Percentiles rank a stretch among this genome's conserved stretches.
phyloP scores from a whole-genome alignment of 1,140 invertebrate species.

The Drosophila bifasciata region DNA sequence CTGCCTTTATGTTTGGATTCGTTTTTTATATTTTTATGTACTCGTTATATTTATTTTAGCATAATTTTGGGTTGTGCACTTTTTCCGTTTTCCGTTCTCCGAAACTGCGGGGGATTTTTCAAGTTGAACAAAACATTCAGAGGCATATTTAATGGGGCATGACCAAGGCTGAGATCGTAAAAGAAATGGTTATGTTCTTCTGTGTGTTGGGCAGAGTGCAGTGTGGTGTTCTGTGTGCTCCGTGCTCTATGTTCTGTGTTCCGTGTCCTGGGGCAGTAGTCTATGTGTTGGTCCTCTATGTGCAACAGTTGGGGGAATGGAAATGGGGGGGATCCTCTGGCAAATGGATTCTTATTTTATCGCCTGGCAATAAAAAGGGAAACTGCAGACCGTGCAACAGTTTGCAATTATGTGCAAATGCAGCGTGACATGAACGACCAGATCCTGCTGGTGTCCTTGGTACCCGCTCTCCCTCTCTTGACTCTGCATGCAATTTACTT shows the following conservation, averaged over 20 bases:
- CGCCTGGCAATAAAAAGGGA: conserved; percentile 56
- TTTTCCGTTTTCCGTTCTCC: conserved; percentile 31
- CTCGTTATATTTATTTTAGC: conserved; percentile 39
- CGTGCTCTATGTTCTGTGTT: conserved; percentile 2
- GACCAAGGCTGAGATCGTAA: conserved; percentile 65
- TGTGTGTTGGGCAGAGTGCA: conserved; percentile 29
- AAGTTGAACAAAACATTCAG: conserved; percentile 57
- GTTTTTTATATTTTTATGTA: conserved; percentile 4
- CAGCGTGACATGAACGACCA: conserved; percentile 41
- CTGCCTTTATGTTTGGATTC: conserved; percentile 10
- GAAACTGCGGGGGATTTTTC: conserved; percentile 5
- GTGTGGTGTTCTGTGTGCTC: conserved; percentile 19
- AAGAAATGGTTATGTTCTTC: conserved; percentile 59
- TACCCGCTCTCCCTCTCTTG: conserved; percentile 9
- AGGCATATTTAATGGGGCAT: conserved; percentile 68
- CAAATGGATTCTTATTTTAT: conserved; percentile 63
- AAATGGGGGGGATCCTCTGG: conserved; percentile 16
- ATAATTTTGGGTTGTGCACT: conserved; percentile 58
- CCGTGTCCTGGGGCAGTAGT: conserved; percentile 4
- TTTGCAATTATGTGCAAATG: conserved; percentile 79
- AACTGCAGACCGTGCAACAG: conserved; percentile 70
- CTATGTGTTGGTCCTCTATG: conserved; percentile 17
- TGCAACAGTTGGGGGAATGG: conserved; percentile 66
- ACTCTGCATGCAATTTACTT: conserved; percentile 39
- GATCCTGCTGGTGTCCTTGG: conserved; percentile 5